Evolutionary conservation across 2,888 invertebrate genomes (phyloP), one percentile per base, ranked within the genome.

Genomic region (Embidobia sp.): DNA sequence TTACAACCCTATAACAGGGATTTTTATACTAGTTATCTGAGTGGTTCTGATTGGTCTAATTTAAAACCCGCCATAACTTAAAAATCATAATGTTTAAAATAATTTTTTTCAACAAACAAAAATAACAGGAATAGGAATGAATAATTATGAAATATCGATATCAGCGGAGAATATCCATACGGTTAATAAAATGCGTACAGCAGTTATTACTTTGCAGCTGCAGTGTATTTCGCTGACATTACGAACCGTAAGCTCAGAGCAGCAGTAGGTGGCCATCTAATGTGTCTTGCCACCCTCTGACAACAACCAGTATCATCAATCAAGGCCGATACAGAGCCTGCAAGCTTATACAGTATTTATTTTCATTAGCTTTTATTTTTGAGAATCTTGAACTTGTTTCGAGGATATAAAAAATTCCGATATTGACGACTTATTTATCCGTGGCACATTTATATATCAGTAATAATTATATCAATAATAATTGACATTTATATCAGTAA

Each of bases 321-420:
- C 88, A 88, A 85, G 81, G 74, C 81, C 81, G 81, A 80, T 83
- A 80, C 80, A 78, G 82, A 80, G 82, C 78, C 85, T 81, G 79
- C 85, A 83, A 88, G 85, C 87, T 88, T 87, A 87, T 88, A 83
- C 85, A 87, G 88, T 88, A 89, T 89, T 88, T 89, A 88, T 89
- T 89, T 87, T 88, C 88, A 89, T 89, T 87, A 89, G 83, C 84
- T 83, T 76, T 44, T 59, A 73, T 77, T 77, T 77, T 74, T 74
- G 67, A 67, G 57, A 77, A 73, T 77, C 77, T 73, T 77, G 61
- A 61, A 73, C 72, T 77, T 77, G 61, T 76, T 66, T 48, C 59
- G 22, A 35, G 63, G 22, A 29, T 61, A 46, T 44, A 66, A 72
- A 66, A 67, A 72, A 72, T 66, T 55, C 57, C 72, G 35, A 67